These are phyloP conservation scores for Osmerus mordax DNA, from an alignment of 2,113 vertebrate species.

Conservation along the genomic window DNA sequence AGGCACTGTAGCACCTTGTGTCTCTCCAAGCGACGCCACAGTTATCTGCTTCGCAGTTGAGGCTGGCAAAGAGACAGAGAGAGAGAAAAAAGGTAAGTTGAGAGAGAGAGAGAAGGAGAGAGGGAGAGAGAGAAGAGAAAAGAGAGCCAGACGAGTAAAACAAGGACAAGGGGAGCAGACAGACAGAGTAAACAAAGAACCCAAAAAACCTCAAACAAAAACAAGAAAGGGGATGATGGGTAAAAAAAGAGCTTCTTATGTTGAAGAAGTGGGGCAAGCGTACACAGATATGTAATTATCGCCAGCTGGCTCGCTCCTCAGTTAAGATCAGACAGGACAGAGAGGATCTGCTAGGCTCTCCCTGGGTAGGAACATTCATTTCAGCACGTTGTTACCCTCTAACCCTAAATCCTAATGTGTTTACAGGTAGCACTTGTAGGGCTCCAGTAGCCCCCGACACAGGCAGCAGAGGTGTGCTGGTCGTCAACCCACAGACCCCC, in stretches of 20 bases:
- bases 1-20: constrained; percentile 46
- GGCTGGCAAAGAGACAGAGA: not conserved
- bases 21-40: constrained; percentile 39
- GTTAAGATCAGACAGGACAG: not conserved
- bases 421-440: constrained; percentile 16
- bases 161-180: not conserved
- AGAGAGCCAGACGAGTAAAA: not conserved
- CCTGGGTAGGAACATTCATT: not conserved
- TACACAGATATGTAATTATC: not conserved
- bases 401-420: not conserved
- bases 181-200: not conserved
- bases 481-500: constrained; percentile 22
- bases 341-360: not conserved
- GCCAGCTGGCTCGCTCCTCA: not conserved
- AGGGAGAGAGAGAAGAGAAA: not conserved
- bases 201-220: not conserved
- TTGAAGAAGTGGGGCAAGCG: not conserved
- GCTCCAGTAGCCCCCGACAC: constrained; percentile 44
- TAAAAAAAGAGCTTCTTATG: not conserved
- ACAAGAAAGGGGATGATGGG: not conserved
- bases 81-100: not conserved
- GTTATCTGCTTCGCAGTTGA: not conserved
- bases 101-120: not conserved
- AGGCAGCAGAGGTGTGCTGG: not conserved
- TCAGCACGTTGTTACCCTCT: not conserved